A percentile compares a stretch with the other conserved stretches of the same genome.
These are phyloP conservation scores for Acleris sparsana DNA, from an alignment of 2,888 invertebrate genomes.

Conservation along the genomic window DNA sequence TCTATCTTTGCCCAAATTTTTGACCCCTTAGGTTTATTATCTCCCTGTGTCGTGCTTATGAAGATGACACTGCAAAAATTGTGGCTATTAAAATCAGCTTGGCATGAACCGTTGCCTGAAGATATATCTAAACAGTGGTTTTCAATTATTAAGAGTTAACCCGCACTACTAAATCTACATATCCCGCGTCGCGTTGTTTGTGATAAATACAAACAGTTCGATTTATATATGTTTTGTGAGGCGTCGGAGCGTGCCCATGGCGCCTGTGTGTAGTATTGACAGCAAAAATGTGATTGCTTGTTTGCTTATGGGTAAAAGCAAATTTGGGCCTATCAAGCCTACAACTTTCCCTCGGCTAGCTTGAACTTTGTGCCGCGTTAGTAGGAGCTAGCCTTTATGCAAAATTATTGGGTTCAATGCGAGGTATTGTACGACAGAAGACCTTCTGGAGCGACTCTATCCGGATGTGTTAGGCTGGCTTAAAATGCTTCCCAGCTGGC, in stretches of 20 bases:
- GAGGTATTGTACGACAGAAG: not conserved
- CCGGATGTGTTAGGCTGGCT: not conserved
- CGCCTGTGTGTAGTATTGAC: not conserved
- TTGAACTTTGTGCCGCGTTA: not conserved
- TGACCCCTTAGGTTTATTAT: too few relatives aligned
- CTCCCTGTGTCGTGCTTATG: too few relatives aligned
- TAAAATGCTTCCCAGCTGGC: too few relatives aligned
- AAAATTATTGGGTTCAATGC: not conserved
- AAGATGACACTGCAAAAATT: too few relatives aligned
- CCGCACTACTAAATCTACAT: too few relatives aligned
- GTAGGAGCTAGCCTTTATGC: not conserved
- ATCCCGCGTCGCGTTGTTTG: too few relatives aligned
- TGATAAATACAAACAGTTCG: too few relatives aligned
- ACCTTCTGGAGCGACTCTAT: not conserved
- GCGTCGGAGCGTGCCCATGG: not conserved
- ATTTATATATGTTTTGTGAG: not conserved
- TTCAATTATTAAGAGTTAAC: too few relatives aligned
- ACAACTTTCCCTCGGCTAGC: not conserved
- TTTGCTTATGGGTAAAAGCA: not conserved
- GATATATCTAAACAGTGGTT: too few relatives aligned
- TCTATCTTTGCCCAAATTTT: not conserved
- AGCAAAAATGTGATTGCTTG: not conserved
- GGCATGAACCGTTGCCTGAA: too few relatives aligned
- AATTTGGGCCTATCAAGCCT: not conserved
- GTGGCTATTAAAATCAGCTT: too few relatives aligned